phyloP scores from a whole-genome alignment of 2,888 invertebrate species.

The Urechis unicinctus region DNA sequence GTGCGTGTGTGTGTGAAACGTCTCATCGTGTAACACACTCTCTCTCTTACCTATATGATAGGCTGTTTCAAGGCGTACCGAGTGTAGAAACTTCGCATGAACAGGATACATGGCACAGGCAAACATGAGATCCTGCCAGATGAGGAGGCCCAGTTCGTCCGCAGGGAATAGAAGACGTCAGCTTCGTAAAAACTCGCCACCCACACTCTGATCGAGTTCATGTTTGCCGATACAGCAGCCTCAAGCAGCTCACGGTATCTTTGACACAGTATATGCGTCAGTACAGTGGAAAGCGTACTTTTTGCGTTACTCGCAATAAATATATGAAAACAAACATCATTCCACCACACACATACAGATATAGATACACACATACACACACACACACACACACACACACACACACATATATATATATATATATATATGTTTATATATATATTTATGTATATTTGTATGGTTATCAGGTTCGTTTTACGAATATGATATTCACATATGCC shows the following conservation, averaged over 20 bases:
- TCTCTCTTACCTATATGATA: constrained; percentile 63
- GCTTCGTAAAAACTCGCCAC: constrained; percentile 89
- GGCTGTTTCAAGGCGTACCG: constrained; percentile 68
- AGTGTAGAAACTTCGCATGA: constrained; percentile 63
- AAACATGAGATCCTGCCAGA: constrained; percentile 98
- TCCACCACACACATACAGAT: too few relatives aligned
- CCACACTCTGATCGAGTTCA: constrained; percentile 95
- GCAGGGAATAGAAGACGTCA: constrained; percentile 79
- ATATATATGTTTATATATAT: too few relatives aligned
- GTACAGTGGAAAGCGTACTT: too few relatives aligned
- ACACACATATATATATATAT: too few relatives aligned
- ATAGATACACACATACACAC: too few relatives aligned
- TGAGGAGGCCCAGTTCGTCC: constrained; percentile 80
- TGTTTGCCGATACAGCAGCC: constrained; percentile 69
- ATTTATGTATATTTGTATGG: too few relatives aligned
- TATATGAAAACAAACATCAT: too few relatives aligned
- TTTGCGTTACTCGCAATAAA: too few relatives aligned
- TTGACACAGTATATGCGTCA: neutral
- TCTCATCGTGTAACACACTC: neutral
- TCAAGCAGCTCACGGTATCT: constrained; percentile 60
- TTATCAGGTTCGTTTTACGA: too few relatives aligned
- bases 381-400: too few relatives aligned
- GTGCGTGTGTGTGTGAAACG: neutral
- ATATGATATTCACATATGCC: too few relatives aligned
- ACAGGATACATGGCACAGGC: constrained; percentile 91